Base-by-base conservation (phyloP, 1,140 invertebrate genomes). In the Coptotermes formosanus region DNA sequence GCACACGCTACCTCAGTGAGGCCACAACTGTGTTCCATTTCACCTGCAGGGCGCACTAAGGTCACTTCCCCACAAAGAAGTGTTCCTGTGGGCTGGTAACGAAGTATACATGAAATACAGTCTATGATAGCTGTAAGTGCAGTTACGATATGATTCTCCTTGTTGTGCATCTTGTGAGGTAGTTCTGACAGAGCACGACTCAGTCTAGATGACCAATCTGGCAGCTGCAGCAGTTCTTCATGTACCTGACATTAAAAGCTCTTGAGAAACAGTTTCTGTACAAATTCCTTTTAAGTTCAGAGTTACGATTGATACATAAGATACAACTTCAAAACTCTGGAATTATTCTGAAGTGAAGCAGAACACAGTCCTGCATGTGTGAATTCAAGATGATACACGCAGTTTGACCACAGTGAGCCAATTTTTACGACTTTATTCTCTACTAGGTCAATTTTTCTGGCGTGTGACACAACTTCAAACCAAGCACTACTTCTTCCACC, bases 151-250 rank as follows among this genome's bases (percentile, higher is more conserved):
- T 55, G 52, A 12, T 44, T 25, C 82, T 25, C 43, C 8, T 25
- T 25, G 23, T 8, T n/a, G 8, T n/a, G 7, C 25, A n/a, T 30
- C n/a, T 75, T 30, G n/a, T 9, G 25, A 30, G 48, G 82, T 44
- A 43, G 25, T 9, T 83, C 82, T 83, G 9, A 32, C 43, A 83
- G 8, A 43, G 82, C 82, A 52, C 32, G 48, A 25, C 9, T 83
- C n/a, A 83, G 82, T 83, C 82, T 21, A 32, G 82, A 32, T 25
- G 23, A 25, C 82, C 82, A 83, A 32, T 83, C 48, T 25, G 82
- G 82, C 32, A 83, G 82, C 25, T 7, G 8, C 25, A 30, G 32
- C 82, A 83, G 25, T 32, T 83, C 82, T 25, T 83, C 82, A 9
- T 83, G 43, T 25, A 83, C 7, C n/a, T 83, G 82, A 43, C 16